Percentiles rank a stretch among this genome's conserved stretches.
These are phyloP conservation scores for Eupithecia subfuscata DNA, from an alignment of 2,888 invertebrate genomes.

Conservation along the genomic window DNA sequence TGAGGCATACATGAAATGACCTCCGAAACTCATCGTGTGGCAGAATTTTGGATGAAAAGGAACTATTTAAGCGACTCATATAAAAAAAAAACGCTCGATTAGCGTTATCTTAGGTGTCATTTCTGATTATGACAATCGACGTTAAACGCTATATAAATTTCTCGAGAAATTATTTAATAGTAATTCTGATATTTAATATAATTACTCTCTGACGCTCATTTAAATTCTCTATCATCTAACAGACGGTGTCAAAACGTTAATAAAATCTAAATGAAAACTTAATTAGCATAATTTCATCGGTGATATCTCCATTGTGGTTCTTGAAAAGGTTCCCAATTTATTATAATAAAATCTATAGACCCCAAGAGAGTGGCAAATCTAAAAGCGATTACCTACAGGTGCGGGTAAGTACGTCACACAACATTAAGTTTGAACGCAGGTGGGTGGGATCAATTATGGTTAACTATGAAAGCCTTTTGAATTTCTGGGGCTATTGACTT, in stretches of 20 bases:
- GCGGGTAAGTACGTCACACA: slow-evolving; percentile 41
- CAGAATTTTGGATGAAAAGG: no score
- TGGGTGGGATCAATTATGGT: slow-evolving; percentile 22
- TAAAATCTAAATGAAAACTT: not conserved
- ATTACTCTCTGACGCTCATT: no score
- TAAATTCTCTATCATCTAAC: not conserved
- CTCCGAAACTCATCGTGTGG: no score
- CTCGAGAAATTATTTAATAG: no score
- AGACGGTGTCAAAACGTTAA: not conserved
- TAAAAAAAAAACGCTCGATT: no score
- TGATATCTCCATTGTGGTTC: not conserved
- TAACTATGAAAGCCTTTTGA: slow-evolving; percentile 20
- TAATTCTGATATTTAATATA: no score
- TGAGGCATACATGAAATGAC: no score
- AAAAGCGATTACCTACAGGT: slow-evolving; percentile 42
- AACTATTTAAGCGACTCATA: no score
- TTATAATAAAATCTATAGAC: slow-evolving; percentile 28
- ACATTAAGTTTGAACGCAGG: slow-evolving; percentile 43
- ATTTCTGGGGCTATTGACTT: not conserved
- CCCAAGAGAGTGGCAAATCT: slow-evolving; percentile 33
- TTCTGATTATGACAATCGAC: no score
- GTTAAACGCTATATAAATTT: no score
- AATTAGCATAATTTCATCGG: not conserved
- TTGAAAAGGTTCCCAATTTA: not conserved
- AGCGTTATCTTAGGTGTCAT: no score